A percentile compares a stretch with the other conserved stretches of the same genome.
phyloP scores from a whole-genome alignment of 2,113 vertebrate genomes.

The Nettapus auritus region DNA sequence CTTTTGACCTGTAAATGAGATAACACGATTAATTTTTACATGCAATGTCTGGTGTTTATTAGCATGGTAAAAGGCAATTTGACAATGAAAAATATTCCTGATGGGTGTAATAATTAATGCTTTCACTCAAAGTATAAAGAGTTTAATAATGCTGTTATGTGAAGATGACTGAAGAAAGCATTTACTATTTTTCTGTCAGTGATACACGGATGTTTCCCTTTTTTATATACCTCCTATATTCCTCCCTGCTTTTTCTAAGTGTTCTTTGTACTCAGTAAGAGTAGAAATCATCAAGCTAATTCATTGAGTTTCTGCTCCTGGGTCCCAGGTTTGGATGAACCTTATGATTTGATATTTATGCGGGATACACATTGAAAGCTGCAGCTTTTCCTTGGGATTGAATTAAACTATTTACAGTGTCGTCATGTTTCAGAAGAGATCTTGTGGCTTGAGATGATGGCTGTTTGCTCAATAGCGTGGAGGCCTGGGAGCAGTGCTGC shows the following conservation, averaged over 20 bases:
- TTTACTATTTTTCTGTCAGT: slow-evolving; percentile 20
- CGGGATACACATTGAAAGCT: not conserved
- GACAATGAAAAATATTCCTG: slow-evolving; percentile 27
- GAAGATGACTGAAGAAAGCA: not conserved
- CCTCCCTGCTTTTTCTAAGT: not conserved
- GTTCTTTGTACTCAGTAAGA: not conserved
- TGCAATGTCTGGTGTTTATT: not conserved
- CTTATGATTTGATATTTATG: not conserved
- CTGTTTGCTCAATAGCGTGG: not conserved
- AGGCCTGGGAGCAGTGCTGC: not conserved
- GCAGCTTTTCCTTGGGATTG: not conserved
- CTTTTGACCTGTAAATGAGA: slow-evolving; percentile 60
- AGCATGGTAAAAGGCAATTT: slow-evolving; percentile 35
- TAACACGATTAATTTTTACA: slow-evolving; percentile 24
- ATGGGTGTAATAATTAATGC: slow-evolving; percentile 37
- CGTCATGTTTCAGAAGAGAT: slow-evolving; percentile 1
- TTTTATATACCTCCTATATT: not conserved
- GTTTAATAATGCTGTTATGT: not conserved
- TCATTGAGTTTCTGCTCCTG: slow-evolving; percentile 8
- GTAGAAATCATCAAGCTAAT: not conserved
- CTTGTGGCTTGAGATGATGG: slow-evolving; percentile 23
- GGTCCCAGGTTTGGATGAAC: not conserved
- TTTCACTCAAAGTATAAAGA: slow-evolving; percentile 35
- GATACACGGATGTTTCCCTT: not conserved
- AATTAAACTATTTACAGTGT: slow-evolving; percentile 40